These are phyloP conservation scores for Melangyna quadrimaculata DNA, from an alignment of 2,888 invertebrate genomes.

Conservation along the genomic window DNA sequence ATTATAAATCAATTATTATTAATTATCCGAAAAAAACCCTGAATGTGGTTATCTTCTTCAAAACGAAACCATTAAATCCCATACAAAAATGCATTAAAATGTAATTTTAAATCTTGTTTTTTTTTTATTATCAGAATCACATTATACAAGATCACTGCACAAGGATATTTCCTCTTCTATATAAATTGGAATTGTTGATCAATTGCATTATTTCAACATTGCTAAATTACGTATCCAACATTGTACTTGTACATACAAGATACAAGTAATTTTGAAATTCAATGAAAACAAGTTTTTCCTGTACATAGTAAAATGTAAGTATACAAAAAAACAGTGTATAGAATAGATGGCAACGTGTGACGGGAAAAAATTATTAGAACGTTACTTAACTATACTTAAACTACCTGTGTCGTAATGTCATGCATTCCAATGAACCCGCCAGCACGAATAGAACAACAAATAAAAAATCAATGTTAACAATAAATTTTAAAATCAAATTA, in stretches of 20 bases:
- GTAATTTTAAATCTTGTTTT: not conserved
- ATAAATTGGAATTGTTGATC: slow-evolving; percentile 50
- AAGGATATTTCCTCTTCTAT: slow-evolving; percentile 65
- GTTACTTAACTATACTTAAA: not conserved
- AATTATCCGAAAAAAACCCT: slow-evolving; percentile 59
- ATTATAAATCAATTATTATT: slow-evolving; percentile 61
- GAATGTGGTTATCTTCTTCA: slow-evolving; percentile 31
- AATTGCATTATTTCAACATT: slow-evolving; percentile 61
- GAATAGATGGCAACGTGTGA: not conserved
- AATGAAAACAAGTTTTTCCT: slow-evolving; percentile 57
- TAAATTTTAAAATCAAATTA: slow-evolving; percentile 29
- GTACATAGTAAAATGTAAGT: slow-evolving; percentile 27
- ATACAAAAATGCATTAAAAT: not conserved
- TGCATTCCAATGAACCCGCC: slow-evolving; percentile 51
- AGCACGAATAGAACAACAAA: not conserved
- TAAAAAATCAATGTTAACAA: slow-evolving; percentile 46
- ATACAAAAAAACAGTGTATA: not conserved
- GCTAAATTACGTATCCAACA: slow-evolving; percentile 19
- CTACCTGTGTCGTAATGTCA: slow-evolving; percentile 9
- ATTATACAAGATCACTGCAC: slow-evolving; percentile 60
- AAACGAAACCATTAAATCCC: slow-evolving; percentile 1
- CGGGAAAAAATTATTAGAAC: slow-evolving; percentile 33
- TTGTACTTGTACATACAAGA: not conserved
- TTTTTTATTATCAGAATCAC: not conserved
- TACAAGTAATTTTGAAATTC: slow-evolving; percentile 3